Conservation (phyloP, 2,888 invertebrate genomes). For the Ceriagrion tenellum region DNA sequence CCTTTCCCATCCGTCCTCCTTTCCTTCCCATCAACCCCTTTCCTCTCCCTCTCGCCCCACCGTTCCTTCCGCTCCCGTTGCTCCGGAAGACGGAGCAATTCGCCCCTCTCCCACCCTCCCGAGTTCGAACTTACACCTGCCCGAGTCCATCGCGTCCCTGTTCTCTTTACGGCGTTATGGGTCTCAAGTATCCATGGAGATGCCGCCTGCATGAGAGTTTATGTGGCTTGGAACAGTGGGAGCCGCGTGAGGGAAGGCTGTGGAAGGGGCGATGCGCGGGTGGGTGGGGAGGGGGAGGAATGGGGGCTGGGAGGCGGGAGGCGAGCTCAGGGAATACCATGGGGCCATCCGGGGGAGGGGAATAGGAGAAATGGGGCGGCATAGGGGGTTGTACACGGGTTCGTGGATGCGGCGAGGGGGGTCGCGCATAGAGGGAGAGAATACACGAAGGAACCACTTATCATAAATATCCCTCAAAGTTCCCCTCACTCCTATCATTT, state of each 20-base stretch:
- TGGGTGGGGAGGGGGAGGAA: not conserved
- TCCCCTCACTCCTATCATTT: not conserved
- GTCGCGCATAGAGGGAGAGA: not conserved
- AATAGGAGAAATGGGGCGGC: not conserved
- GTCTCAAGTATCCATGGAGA: conserved; percentile 50
- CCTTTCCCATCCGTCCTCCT: not conserved
- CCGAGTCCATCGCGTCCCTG: conserved; percentile 56
- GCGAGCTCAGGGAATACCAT: not conserved
- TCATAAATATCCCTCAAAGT: conserved; percentile 60
- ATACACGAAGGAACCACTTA: conserved; percentile 57
- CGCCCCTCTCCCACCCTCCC: not conserved
- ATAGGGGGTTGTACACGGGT: no score
- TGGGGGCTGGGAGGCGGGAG: not conserved
- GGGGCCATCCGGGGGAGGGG: not conserved
- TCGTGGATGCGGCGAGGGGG: not conserved
- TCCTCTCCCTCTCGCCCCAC: not conserved
- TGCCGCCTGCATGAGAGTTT: not conserved
- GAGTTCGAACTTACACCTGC: conserved; percentile 47
- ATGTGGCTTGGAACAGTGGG: not conserved
- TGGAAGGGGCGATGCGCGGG: not conserved
- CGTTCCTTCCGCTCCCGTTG: not conserved
- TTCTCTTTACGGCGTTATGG: conserved; percentile 48
- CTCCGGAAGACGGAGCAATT: not conserved
- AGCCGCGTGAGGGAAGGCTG: not conserved
- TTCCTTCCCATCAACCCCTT: not conserved